Conservation (phyloP, 2,797 vertebrate species). For the Iguana delicatissima region DNA sequence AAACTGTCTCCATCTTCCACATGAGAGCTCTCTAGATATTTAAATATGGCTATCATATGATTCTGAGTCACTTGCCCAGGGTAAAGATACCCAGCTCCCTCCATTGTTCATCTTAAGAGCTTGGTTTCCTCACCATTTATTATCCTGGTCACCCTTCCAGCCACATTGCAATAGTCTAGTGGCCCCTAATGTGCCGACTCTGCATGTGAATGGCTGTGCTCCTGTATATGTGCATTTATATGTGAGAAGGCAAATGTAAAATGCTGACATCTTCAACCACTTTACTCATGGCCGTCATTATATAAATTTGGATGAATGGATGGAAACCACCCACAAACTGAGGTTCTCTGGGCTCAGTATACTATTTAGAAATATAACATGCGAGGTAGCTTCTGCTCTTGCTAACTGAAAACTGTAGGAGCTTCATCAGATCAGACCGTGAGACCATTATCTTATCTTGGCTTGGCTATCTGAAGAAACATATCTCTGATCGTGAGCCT, state of each 20-base stretch:
- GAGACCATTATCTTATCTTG: not conserved
- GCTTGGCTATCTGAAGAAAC: not conserved
- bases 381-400: not conserved
- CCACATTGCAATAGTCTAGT: not conserved
- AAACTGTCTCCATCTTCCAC: no score
- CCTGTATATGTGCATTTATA: not conserved
- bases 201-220: not conserved
- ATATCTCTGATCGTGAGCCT: not conserved
- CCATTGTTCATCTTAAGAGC: not conserved
- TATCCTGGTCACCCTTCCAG: not conserved
- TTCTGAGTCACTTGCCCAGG: not conserved
- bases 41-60: no score
- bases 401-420: not conserved
- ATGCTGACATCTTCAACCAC: not conserved
- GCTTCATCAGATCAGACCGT: not conserved
- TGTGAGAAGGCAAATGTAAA: not conserved
- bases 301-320: no score
- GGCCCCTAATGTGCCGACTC: not conserved
- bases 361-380: no score
- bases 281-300: not conserved
- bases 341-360: no score
- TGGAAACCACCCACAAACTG: no score
- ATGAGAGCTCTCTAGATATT: no score
- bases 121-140: not conserved
- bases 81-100: not conserved